Base-by-base conservation (phyloP, 2,113 vertebrate genomes). In the Chloropsis hardwickii region DNA sequence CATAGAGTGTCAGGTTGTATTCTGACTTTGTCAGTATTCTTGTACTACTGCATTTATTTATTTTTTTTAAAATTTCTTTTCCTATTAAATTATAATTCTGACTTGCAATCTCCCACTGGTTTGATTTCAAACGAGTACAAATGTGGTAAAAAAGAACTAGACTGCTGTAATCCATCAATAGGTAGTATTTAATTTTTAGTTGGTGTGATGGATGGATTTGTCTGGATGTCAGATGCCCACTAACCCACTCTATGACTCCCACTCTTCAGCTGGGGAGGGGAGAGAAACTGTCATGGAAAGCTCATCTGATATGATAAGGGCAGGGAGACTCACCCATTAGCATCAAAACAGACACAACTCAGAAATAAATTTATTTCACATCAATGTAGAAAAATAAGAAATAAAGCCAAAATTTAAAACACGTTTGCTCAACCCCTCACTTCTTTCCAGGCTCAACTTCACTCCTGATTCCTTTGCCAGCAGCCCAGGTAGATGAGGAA, bases 161-260 rank as follows among this genome's bases (percentile, higher is more conserved):
- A 54, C 9, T 78, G 9, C 4, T 48, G 16, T 33, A 77, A 69
- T 64, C 6, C 11, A 14, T 67, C 19, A 80, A 22, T 31, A 45
- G 39, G 9, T 23, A 64, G 4, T 19, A 40, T 50, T 69, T 29
- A 4, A 27, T 47, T 60, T 89, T 77, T 27, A 50, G 5, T 17
- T 82, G 21, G 5, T 78, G 21, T 51, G n/a, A 42, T 42, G 25
- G 7, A 25, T 51, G 25, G 21, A 64, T 33, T 65, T 51, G 16
- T 8, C 16, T 74, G 33, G 15, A 51, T 29, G 3, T 15, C 29
- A 23, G 12, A 12, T 42, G 15, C n/a, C 17, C n/a, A 44, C 10
- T 12, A 62, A 72, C 7, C 29, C 1, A 0, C 6, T n/a, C 11
- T 76, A 4, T 1, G 2, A 7, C 15, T 74, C 16, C 24, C 14